Evolutionary conservation across 1,140 invertebrate species (phyloP), one percentile per base, ranked within the genome.

Genomic region (Holotrichia oblita): DNA sequence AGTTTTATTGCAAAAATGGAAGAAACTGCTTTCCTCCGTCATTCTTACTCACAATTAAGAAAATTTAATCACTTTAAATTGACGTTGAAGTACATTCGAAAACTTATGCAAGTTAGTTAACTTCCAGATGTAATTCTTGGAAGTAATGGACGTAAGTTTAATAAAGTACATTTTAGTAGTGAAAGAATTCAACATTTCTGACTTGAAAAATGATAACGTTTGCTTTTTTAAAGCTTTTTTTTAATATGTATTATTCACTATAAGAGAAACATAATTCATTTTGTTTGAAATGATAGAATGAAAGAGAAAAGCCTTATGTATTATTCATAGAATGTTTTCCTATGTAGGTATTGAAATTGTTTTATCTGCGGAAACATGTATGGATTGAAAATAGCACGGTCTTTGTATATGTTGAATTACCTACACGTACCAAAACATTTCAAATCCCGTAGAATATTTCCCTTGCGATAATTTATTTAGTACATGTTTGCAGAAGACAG

Each of bases 401-500:
- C 14, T 0, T 34, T 17, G 17, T 55, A 55, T n/a, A n/a, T 55
- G 48, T 9, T 17, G 48, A 55, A 55, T 55, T 69, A 69, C 61
- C 9, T 27, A 34, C 20, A 69, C 12, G 61, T 69, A 20, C 61
- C 9, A 22, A 69, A 69, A 14, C 61, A 22, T 34, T 27, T 69
- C n/a, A 69, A 69, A 69, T 69, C 61, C 12, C 0, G 48, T 55
- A n/a, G 61, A 69, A 69, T 34, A 27, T 69, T 34, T 69, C 61
- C 12, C 27, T 27, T 22, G 27, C 20, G 6, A 20, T 69, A 34
- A 69, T 34, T 69, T 69, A 69, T 69, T 69, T 69, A 27, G 2
- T 69, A 69, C 61, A 24, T 9, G 61, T 69, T 69, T 69, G 61
- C 27, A 34, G 61, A 20, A 69, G 61, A 69, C 27, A 69, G 61